phyloP scores from a whole-genome alignment of 2,888 invertebrate genomes.

The Melikaiella ostensackeni region DNA sequence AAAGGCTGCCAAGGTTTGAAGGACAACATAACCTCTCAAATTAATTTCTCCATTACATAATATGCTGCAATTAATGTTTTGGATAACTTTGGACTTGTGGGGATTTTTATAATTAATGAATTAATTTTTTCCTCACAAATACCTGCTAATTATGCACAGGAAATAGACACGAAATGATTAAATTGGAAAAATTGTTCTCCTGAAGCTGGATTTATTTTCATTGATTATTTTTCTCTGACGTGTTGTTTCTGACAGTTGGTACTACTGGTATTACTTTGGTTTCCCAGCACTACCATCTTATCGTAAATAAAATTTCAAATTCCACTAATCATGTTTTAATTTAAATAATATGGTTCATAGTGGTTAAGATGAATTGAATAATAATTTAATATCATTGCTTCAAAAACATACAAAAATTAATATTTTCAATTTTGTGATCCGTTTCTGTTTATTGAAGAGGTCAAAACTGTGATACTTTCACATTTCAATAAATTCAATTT shows the following conservation, averaged over 20 bases:
- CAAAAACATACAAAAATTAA: too few species aligned
- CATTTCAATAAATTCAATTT: too few species aligned
- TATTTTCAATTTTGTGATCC: too few species aligned
- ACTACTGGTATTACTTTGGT: background rate
- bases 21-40: constrained; percentile 5
- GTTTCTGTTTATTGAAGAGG: too few species aligned
- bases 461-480: too few species aligned
- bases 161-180: background rate
- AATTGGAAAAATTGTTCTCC: background rate
- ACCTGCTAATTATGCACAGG: background rate
- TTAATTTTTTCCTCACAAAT: background rate
- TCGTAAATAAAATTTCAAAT: background rate
- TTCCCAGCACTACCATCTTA: background rate
- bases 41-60: background rate
- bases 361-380: too few species aligned
- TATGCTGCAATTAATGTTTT: background rate
- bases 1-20: background rate
- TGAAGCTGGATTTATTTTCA: background rate
- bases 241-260: background rate
- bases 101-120: background rate
- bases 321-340: background rate
- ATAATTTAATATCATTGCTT: too few species aligned
- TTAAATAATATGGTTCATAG: background rate
- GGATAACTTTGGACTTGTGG: background rate
- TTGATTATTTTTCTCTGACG: background rate